Percentiles rank a stretch among this genome's conserved stretches.
These are phyloP conservation scores for Sphaerophoria rueppellii DNA, from an alignment of 2,888 invertebrate species.

Conservation along the genomic window DNA sequence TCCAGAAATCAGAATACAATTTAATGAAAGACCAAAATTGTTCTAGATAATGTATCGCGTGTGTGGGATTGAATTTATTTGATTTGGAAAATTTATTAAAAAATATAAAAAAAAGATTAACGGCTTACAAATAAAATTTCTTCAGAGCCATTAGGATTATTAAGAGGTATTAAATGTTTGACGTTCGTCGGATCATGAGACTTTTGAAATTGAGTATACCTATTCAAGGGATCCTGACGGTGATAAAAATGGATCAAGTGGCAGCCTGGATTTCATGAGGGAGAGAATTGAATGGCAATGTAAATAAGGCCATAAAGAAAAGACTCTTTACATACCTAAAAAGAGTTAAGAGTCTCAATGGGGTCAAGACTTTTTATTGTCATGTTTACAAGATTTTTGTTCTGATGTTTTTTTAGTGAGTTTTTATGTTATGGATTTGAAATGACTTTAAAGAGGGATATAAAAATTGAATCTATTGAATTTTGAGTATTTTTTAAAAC, in stretches of 20 bases:
- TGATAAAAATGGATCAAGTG: conserved; percentile 18
- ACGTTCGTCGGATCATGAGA: background rate
- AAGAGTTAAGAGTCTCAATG: background rate
- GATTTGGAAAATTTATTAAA: conserved; percentile 25
- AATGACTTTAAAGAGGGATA: background rate
- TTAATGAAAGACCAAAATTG: background rate
- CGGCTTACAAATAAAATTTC: conserved; percentile 40
- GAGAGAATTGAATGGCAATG: background rate
- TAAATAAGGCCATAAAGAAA: conserved; percentile 12
- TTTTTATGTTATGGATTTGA: conserved; percentile 17
- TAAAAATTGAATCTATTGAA: background rate
- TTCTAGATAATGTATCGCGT: conserved; percentile 59
- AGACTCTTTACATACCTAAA: background rate
- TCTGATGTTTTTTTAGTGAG: conserved; percentile 1
- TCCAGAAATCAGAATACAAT: conserved; percentile 25
- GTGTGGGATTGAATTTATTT: conserved; percentile 69
- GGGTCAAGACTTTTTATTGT: conserved; percentile 14
- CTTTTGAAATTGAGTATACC: background rate
- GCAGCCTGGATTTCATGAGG: background rate
- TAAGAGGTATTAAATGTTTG: background rate
- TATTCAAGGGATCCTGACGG: conserved; percentile 5
- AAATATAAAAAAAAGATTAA: conserved; percentile 34
- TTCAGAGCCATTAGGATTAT: conserved; percentile 53
- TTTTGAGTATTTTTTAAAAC: too few species aligned
- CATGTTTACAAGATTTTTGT: conserved; percentile 18